A percentile compares a stretch with the other conserved stretches of the same genome.
Conservation (phyloP, 2,113 vertebrate species). For the Psephotus haematonotus region DNA sequence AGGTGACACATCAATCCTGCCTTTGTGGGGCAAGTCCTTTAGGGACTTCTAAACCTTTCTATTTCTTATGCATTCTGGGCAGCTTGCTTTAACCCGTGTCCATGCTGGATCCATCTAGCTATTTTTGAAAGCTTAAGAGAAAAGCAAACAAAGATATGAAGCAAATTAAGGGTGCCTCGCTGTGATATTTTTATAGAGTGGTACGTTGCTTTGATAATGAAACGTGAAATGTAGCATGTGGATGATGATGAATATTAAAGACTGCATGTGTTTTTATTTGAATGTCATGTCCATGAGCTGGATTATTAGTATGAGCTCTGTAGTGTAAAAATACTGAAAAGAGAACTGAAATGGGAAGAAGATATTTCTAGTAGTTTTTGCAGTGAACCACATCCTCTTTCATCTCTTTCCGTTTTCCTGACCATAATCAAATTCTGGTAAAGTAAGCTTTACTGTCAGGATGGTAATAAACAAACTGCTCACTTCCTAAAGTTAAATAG, state of each 20-base stretch:
- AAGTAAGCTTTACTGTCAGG: fast-evolving
- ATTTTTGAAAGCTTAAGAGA: not conserved
- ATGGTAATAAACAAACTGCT: not conserved
- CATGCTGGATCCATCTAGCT: not conserved
- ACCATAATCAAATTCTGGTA: not conserved
- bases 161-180: not conserved
- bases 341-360: not conserved
- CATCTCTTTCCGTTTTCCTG: not conserved
- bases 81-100: not conserved
- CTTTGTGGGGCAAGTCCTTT: not conserved
- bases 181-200: not conserved
- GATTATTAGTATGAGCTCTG: not conserved
- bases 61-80: not conserved
- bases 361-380: not conserved
- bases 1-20: not conserved
- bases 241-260: slow-evolving; percentile 7
- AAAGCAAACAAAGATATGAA: not conserved
- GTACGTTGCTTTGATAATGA: not conserved
- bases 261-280: slow-evolving; percentile 18
- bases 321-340: not conserved
- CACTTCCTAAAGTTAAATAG: not conserved
- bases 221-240: slow-evolving; percentile 26
- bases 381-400: not conserved
- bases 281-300: not conserved
- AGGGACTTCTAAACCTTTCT: not conserved